Percentiles rank a stretch among this genome's conserved stretches.
Evolutionary conservation across 1,140 invertebrate genomes (phyloP).

Genomic region (Philopotamus ludificatus): DNA sequence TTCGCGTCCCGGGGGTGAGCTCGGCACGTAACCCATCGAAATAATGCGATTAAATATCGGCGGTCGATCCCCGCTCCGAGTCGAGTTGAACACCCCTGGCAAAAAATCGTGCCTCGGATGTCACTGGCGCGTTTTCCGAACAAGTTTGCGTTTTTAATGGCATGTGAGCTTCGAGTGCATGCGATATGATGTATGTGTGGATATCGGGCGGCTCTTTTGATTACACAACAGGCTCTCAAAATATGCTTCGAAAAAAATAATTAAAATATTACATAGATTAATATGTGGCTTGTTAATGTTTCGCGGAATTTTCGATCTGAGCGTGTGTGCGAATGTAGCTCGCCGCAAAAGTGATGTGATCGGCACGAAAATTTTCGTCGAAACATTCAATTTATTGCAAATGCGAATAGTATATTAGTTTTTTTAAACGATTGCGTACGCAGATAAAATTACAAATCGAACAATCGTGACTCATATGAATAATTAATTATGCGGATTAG

Average conservation of each 20-base stretch:
- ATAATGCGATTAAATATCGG: not conserved
- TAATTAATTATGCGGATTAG: no score
- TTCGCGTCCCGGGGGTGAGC: conserved; percentile 12
- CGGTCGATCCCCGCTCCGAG: not conserved
- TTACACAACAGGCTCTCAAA: not conserved
- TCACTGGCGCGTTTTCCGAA: not conserved
- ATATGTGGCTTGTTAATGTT: no score
- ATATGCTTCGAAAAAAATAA: not conserved
- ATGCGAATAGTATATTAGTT: no score
- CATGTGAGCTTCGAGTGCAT: conserved; percentile 16
- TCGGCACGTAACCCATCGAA: conserved; percentile 20
- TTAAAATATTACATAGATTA: no score
- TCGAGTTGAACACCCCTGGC: not conserved
- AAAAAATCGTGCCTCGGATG: conserved; percentile 1
- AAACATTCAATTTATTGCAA: no score
- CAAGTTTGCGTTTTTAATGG: conserved; percentile 12
- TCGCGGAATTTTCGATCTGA: no score
- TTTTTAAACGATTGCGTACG: no score
- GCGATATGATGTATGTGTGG: conserved; percentile 19
- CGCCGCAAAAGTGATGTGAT: no score
- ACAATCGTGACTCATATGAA: no score
- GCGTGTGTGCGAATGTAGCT: no score
- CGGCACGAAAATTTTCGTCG: no score
- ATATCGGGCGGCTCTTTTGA: conserved; percentile 11
- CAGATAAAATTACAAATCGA: no score